Percentiles rank a stretch among this genome's conserved stretches.
These are phyloP conservation scores for Nezara viridula DNA, from an alignment of 2,888 invertebrate genomes.

Conservation along the genomic window DNA sequence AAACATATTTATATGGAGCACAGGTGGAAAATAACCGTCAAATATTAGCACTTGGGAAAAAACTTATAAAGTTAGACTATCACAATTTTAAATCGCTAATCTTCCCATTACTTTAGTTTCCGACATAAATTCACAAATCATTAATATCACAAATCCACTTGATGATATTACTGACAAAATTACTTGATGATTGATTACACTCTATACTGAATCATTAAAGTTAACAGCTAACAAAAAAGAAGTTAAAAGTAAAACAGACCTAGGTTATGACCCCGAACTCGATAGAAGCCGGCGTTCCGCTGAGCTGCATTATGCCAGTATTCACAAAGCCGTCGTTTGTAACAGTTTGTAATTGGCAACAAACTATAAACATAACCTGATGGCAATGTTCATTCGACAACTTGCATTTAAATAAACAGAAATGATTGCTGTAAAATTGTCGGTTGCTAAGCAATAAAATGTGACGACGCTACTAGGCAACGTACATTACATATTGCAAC, in stretches of 20 bases:
- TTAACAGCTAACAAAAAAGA: too few species aligned
- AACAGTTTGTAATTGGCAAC: not conserved
- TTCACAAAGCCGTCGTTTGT: not conserved
- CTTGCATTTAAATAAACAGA: not conserved
- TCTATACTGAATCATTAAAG: too few species aligned
- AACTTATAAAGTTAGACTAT: too few species aligned
- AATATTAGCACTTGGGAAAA: too few species aligned
- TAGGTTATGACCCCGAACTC: slow-evolving; percentile 4
- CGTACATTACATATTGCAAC: not conserved
- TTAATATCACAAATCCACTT: too few species aligned
- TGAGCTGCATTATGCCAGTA: not conserved
- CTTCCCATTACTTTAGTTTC: too few species aligned
- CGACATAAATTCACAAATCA: too few species aligned
- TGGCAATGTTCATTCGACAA: not conserved
- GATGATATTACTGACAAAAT: too few species aligned
- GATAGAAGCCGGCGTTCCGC: slow-evolving; percentile 6
- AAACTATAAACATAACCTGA: not conserved
- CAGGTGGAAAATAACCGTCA: too few species aligned
- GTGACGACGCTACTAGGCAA: slow-evolving; percentile 1
- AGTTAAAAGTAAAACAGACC: not conserved
- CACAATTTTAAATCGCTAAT: too few species aligned
- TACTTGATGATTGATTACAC: too few species aligned
- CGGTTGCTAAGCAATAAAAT: not conserved
- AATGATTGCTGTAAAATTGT: not conserved
- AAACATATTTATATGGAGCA: too few species aligned